These are phyloP conservation scores for Phyllotis vaccarum DNA, from an alignment of 2,797 vertebrate species.

Conservation along the genomic window DNA sequence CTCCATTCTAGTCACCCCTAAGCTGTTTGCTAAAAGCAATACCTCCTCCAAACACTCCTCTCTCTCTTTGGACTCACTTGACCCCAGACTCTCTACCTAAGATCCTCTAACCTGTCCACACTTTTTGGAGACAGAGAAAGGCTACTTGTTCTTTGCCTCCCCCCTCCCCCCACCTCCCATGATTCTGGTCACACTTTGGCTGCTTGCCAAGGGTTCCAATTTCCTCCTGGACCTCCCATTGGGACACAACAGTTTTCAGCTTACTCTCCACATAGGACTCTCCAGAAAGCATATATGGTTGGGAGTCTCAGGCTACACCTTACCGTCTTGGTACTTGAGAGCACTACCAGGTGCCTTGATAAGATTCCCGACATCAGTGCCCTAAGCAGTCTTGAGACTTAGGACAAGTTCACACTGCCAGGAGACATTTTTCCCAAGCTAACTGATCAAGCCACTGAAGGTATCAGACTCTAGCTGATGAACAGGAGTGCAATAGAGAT, in stretches of 20 bases:
- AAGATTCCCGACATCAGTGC: too few species aligned
- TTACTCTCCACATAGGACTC: not conserved
- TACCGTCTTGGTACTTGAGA: not conserved
- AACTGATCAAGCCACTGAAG: not conserved
- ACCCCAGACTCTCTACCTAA: too few species aligned
- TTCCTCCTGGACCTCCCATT: not conserved
- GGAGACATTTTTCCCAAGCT: not conserved
- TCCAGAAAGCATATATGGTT: too few species aligned
- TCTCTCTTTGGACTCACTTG: not conserved
- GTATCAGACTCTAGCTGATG: not conserved
- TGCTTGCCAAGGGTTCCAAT: not conserved
- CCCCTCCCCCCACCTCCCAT: too few species aligned
- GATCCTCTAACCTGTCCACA: too few species aligned
- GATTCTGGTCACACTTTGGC: not conserved
- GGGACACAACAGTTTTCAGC: not conserved
- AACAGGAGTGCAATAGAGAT: not conserved
- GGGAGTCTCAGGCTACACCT: not conserved
- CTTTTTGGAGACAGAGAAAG: not conserved
- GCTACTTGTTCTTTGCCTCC: not conserved
- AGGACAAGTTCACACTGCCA: not conserved
- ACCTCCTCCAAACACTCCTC: not conserved
- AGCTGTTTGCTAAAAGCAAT: too few species aligned
- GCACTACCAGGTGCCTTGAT: not conserved
- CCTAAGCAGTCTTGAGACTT: not conserved
- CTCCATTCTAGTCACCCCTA: too few species aligned